Base-by-base conservation (phyloP, 2,797 vertebrate genomes). In the Tokudaia tokunoshimensis region DNA sequence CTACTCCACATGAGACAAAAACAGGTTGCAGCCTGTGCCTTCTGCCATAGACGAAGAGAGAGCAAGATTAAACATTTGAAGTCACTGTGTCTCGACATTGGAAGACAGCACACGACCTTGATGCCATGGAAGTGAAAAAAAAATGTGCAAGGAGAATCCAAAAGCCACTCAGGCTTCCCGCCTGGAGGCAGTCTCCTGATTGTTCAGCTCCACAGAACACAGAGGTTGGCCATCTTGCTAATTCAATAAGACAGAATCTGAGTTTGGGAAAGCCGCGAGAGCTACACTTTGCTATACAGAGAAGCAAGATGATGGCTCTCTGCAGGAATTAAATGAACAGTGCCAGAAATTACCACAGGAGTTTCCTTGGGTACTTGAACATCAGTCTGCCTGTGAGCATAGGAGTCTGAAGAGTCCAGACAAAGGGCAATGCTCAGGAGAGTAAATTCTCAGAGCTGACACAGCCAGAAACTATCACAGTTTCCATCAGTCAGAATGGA, bases 241-340 rank as follows among this genome's bases (percentile, higher is more conserved):
- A 88, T 90, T 96, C 59, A 90, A 92, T 52, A 88, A 91, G 89
- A 94, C 85, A 94, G 92, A 88, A 91, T 72, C 61, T 70, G 86
- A 79, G 52, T 96, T 91, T 55, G 55, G 41, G 41, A 70, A 87
- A 82, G 13, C 50, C 44, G 84, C 44, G 4, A 57, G 29, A 95
- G n/a, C 13, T 52, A n/a, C 4, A 80, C 70, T 76, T 65, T 95
- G 3, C 31, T 89, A n/a, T 50, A 11, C 22, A 76, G 10, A 24
- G n/a, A 82, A 92, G 15, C 1, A 24, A 90, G 26, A 75, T 17
- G 6, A 59, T n/a, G 8, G 26, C 67, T 50, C 24, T 50, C 29
- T 75, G 14, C 29, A 86, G 67, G 63, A 52, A 75, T 13, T 24
- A 41, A 82, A 37, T 26, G 44, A 90, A 67, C 20, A 91, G 34